phyloP scores from a whole-genome alignment of 2,797 vertebrate species.

The Glyptemys insculpta region DNA sequence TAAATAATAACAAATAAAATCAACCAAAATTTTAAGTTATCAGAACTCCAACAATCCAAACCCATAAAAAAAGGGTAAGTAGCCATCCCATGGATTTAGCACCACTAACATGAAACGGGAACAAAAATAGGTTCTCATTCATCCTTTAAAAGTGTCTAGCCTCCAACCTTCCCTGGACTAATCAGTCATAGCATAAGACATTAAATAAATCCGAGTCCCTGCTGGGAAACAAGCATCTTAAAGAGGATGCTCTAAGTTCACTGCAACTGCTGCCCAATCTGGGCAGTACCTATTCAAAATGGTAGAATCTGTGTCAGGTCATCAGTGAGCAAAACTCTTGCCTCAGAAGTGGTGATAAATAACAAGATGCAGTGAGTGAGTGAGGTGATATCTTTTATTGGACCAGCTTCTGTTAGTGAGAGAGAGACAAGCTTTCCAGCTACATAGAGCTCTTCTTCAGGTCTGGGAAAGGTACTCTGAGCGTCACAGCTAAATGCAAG shows the following conservation, averaged over 20 bases:
- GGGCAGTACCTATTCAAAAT: neutral
- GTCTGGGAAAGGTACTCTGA: neutral
- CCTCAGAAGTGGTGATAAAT: neutral
- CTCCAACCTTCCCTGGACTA: neutral
- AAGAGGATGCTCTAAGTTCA: neutral
- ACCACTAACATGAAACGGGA: neutral
- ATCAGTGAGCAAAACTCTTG: neutral
- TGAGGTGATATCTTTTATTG: neutral
- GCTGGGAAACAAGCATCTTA: neutral
- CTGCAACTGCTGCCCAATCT: neutral
- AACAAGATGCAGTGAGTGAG: neutral
- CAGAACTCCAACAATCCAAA: slow-evolving; percentile 4
- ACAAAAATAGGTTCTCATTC: slow-evolving; percentile 12
- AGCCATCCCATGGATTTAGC: neutral
- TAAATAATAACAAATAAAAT: slow-evolving; percentile 14
- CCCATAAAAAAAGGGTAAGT: neutral
- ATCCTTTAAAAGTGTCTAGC: neutral
- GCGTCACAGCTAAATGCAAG: neutral
- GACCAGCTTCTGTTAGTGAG: neutral
- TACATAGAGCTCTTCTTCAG: neutral
- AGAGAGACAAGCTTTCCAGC: neutral
- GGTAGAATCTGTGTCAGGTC: neutral
- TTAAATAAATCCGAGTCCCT: slow-evolving; percentile 16
- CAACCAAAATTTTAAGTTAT: neutral
- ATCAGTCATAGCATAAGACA: slow-evolving; percentile 7